A percentile compares a stretch with the other conserved stretches of the same genome.
These are phyloP conservation scores for Rotaria macrura DNA, from an alignment of 2,888 invertebrate genomes.

Conservation along the genomic window DNA sequence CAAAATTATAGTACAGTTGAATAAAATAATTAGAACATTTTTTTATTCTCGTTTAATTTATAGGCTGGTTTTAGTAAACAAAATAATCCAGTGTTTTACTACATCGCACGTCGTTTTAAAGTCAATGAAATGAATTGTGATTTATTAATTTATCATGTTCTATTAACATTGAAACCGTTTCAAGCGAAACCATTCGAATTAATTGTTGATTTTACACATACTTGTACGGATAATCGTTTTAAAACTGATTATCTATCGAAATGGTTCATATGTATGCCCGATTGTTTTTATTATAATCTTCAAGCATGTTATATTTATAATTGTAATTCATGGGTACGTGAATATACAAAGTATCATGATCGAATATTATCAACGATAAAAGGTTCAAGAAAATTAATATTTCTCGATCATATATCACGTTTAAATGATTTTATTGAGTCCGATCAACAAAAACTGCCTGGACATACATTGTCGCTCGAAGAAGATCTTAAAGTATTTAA, in stretches of 20 bases:
- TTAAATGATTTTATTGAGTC: conserved; percentile 76
- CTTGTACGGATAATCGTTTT: conserved; percentile 85
- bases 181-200: conserved; percentile 90
- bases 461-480: conserved; percentile 81
- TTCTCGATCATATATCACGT: conserved; percentile 76
- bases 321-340: conserved; percentile 92
- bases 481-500: conserved; percentile 83
- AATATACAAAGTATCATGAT: conserved; percentile 92
- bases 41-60: too few species aligned
- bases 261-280: conserved; percentile 88
- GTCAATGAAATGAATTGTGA: conserved; percentile 92
- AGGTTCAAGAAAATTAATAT: conserved; percentile 72
- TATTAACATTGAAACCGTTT: conserved; percentile 83
- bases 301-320: conserved; percentile 87
- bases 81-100: conserved; percentile 88
- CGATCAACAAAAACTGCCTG: conserved; percentile 87
- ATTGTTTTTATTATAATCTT: conserved; percentile 80
- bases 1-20: too few species aligned
- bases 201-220: conserved; percentile 94
- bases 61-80: conserved; percentile 64
- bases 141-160: conserved; percentile 84
- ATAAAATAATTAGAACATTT: too few species aligned
- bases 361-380: conserved; percentile 74
- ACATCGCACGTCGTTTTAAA: conserved; percentile 87
- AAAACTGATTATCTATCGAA: conserved; percentile 87